Evolutionary conservation across 2,113 vertebrate species (phyloP).

Genomic region (Petaurus breviceps): DNA sequence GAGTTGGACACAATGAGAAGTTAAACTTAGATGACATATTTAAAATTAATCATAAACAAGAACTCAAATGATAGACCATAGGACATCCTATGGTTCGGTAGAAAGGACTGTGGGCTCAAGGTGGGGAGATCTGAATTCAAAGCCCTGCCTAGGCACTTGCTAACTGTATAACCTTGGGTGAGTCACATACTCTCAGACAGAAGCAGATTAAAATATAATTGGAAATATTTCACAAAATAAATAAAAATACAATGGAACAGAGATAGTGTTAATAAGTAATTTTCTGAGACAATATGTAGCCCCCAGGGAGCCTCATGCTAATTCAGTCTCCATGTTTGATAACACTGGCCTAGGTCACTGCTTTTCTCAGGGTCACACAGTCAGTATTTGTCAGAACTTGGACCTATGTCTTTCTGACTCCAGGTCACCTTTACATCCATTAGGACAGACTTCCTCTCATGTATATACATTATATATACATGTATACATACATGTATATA

Average conservation of each 20-base stretch:
- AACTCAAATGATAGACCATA: not conserved
- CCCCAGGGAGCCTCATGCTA: not conserved
- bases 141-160: not conserved
- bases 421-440: not conserved
- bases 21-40: not conserved
- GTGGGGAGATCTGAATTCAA: not conserved
- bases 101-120: not conserved
- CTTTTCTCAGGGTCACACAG: not conserved
- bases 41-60: not conserved
- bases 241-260: not conserved
- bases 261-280: not conserved
- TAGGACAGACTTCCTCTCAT: not conserved
- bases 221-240: not conserved
- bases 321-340: not conserved
- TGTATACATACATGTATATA: not conserved
- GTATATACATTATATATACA: too few relatives aligned
- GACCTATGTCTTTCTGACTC: not conserved
- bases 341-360: not conserved
- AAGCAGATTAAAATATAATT: not conserved
- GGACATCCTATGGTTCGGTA: not conserved
- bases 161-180: not conserved
- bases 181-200: not conserved
- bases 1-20: not conserved
- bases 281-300: not conserved
- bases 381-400: not conserved